Conservation (phyloP, 1,140 invertebrate genomes). For the Hormaphis cornu region DNA sequence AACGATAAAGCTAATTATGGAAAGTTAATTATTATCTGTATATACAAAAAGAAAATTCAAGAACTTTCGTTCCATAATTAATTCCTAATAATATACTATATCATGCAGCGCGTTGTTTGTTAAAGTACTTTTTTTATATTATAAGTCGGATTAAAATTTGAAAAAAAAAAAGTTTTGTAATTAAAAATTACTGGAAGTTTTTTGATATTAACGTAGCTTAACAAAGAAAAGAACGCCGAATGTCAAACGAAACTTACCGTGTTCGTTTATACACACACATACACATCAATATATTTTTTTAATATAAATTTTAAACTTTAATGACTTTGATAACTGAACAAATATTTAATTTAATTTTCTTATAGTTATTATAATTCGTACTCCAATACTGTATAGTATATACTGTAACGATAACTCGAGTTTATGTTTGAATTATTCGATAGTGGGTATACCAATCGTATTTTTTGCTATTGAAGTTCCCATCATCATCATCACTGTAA, state of each 20-base stretch:
- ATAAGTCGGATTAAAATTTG: not conserved
- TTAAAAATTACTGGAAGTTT: not conserved
- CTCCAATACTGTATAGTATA: too few species aligned
- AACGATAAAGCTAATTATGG: constrained; percentile 1
- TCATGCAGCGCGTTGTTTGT: not conserved
- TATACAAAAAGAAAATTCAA: not conserved
- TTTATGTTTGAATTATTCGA: too few species aligned
- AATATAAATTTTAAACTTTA: not conserved
- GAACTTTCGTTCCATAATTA: constrained; percentile 4
- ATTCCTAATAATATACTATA: not conserved
- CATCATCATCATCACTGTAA: too few species aligned
- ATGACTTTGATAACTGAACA: not conserved
- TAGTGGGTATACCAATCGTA: too few species aligned
- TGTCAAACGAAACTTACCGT: not conserved
- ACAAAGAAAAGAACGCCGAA: not conserved
- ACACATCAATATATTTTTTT: too few species aligned
- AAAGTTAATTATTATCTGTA: constrained; percentile 4
- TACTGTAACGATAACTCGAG: too few species aligned
- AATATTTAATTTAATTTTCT: not conserved
- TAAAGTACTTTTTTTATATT: not conserved
- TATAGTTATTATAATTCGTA: not conserved
- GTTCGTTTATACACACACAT: not conserved
- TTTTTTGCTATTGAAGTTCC: too few species aligned
- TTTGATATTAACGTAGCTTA: not conserved
- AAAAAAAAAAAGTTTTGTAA: not conserved